Base-by-base conservation (phyloP, 2,113 vertebrate genomes). In the Sylvilagus bachmani region DNA sequence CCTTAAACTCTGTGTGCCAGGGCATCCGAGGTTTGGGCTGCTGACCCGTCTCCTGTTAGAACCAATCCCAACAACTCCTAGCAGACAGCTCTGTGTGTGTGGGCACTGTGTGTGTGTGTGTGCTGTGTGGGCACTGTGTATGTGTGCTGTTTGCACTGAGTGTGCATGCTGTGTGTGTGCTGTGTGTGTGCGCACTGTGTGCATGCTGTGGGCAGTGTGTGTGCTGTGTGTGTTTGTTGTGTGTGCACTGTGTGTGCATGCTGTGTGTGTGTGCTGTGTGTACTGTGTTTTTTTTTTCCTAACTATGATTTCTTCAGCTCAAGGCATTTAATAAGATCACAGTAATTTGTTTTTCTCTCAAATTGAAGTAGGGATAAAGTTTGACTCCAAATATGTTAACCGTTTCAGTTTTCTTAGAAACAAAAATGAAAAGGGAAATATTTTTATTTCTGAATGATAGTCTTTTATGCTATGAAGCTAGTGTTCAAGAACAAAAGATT, bases 401-500 rank as follows among this genome's bases (percentile, higher is more conserved):
- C 24, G 81, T 86, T 89, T 87, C 51, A 2, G 25, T 74, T 84
- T 70, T 36, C 38, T 87, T 88, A 79, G 62, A 79, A 91, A 91
- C 89, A 91, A 58, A 88, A 27, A 53, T n/a, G 51, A 69, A 96
- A 91, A 66, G 80, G 31, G 73, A 82, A 71, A 6, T 90, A 64
- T n/a, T 62, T 94, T 78, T 84, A 80, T 96, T 96, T 51, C 77
- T 55, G 49, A 92, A 36, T 58, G 55, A 19, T 55, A 61, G 27
- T 36, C 24, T 55, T 58, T 38, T 87, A 81, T 85, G 38, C 80
- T 82, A 14, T 66, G 49, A 89, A 62, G 38, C 94, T 93, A 77
- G 89, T 84, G 77, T 94, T 92, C 55, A 95, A 80, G 79, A 86
- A 66, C 49, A 88, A 85, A 91, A 85, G 33, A 75, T 25, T 36